Evolutionary conservation across 2,888 invertebrate genomes (phyloP), one percentile per base, ranked within the genome.

Genomic region (Blera fallax): DNA sequence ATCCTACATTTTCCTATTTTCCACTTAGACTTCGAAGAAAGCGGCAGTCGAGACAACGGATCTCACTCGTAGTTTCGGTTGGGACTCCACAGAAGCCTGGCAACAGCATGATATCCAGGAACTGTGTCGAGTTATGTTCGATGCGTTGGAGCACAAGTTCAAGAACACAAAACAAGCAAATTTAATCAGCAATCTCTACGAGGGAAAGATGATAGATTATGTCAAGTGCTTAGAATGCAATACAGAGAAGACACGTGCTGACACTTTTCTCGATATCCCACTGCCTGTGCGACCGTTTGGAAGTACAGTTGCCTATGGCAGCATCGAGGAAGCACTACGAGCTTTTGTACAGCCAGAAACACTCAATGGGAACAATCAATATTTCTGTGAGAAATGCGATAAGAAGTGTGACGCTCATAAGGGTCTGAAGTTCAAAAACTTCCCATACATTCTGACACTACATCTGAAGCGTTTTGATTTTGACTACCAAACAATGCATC

Each of bases 21-120:
- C 3, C n/a, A 88, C 89, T 24, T 89, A 96, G 95, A 97, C 97
- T 0, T 96, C 97, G 29, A 93, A 94, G 32, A 95, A 95, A 89
- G 93, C 94, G 24, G 96, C 97, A 0, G 95, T 97, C 10, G 97
- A 97, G 91, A 98, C 98, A 2, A 97, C 96, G 11, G 96, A 97
- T 88, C 92, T 98, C 77, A 98, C 97, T 0, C 94, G 94, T 87
- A 97, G 97, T 90, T 98, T 98, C 91, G 97, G 97, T 27, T 98
- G 98, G 98, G 96, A 96, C 90, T 95, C 96, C 45, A 95, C 95
- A 79, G 96, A 97, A 91, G 97, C 97, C 0, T 97, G 97, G 96
- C 97, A 97, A 89, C 98, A 98, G 90, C 98, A 98, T 90, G 98
- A 98, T 90, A 97, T 98, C 64, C 97, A 98, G 91, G 97, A 98